These are phyloP conservation scores for Poeciliopsis gracilis DNA, from an alignment of 2,797 vertebrate genomes.

Conservation along the genomic window DNA sequence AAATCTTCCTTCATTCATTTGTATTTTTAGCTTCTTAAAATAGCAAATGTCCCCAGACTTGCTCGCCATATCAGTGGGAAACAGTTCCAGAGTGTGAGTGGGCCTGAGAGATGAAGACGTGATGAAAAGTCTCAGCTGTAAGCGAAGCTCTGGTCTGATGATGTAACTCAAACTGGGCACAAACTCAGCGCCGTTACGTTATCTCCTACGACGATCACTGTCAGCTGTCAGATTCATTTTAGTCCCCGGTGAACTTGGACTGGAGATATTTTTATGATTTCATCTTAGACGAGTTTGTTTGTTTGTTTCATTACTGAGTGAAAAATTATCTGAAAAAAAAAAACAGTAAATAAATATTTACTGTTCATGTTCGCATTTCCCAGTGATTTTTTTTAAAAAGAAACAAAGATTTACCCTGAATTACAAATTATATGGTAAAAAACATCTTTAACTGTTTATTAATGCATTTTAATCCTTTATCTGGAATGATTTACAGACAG, in stretches of 20 bases:
- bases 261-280: constrained; percentile 15
- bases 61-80: constrained; percentile 15
- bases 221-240: constrained; percentile 21
- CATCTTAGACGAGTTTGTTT: constrained; percentile 2
- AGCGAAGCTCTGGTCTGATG: constrained; percentile 30
- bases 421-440: neutral
- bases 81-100: constrained; percentile 11
- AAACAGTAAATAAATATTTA: neutral
- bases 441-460: neutral
- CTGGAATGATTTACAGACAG: neutral
- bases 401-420: neutral
- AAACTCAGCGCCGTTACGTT: neutral
- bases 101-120: constrained; percentile 7
- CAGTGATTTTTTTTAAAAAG: neutral
- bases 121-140: constrained; percentile 54
- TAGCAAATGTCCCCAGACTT: constrained; percentile 27
- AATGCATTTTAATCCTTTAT: neutral
- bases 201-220: constrained; percentile 19
- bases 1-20: neutral
- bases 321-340: neutral
- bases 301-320: neutral
- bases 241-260: neutral
- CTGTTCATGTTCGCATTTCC: neutral
- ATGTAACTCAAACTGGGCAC: constrained; percentile 38
- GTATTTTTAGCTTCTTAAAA: constrained; percentile 44